phyloP scores from a whole-genome alignment of 2,888 invertebrate species.

The Epicampocera succincta region DNA sequence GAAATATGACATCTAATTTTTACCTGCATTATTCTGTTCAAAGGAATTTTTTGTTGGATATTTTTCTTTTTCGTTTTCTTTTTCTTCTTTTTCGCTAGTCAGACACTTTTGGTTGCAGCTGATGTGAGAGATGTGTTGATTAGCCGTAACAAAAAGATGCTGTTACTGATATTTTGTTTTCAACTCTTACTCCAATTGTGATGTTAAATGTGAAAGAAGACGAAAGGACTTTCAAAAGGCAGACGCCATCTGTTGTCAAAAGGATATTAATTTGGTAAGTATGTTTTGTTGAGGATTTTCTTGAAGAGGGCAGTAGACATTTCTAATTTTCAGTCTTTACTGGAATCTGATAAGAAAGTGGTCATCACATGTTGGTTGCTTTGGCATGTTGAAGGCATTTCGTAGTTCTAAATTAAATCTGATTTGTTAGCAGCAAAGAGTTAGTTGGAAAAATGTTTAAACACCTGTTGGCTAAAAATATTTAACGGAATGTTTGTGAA shows the following conservation, averaged over 20 bases:
- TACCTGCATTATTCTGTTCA: constrained; percentile 20
- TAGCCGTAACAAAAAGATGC: constrained; percentile 41
- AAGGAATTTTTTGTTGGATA: no score
- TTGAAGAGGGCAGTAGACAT: constrained; percentile 32
- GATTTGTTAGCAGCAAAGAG: constrained; percentile 19
- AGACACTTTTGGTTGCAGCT: constrained; percentile 74
- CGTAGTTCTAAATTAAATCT: constrained; percentile 17
- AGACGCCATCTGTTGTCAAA: constrained; percentile 67
- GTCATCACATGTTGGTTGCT: background rate
- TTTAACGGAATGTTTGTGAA: no score
- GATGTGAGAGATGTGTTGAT: constrained; percentile 74
- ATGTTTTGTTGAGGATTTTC: constrained; percentile 11
- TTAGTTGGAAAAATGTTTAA: background rate
- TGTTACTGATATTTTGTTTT: constrained; percentile 42
- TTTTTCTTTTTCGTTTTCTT: background rate
- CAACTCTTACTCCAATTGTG: background rate
- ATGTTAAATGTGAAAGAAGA: background rate
- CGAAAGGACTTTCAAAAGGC: background rate
- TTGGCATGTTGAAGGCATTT: constrained; percentile 6
- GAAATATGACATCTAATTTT: background rate
- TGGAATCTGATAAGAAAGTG: constrained; percentile 48
- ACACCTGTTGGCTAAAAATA: constrained; percentile 22
- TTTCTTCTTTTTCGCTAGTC: constrained; percentile 1
- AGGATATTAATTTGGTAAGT: constrained; percentile 54
- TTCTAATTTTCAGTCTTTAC: constrained; percentile 3